Base-by-base conservation (phyloP, 2,888 invertebrate species). In the Lordiphosa andalusiaca region DNA sequence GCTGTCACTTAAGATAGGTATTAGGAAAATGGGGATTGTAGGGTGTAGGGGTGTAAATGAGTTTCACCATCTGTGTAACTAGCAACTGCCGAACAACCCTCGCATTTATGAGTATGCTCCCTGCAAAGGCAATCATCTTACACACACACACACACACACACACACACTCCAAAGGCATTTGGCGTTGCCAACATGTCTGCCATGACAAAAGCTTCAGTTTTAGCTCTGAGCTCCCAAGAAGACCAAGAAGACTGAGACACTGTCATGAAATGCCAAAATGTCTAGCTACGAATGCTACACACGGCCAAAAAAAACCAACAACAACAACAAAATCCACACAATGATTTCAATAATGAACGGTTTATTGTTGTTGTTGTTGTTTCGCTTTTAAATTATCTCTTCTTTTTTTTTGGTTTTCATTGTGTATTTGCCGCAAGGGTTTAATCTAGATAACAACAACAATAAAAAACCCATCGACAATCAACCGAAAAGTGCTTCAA, bases 341-440 rank as follows among this genome's bases (percentile, higher is more conserved):
- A 70, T 75, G 75, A 84, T 84, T 85, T 81, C 74, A 85, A 84
- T 84, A 85, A 84, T 85, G 72, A 84, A 81, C 82, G 74, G 66
- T 77, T 59, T 48, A 23, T 54, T 19, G 35, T 37, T 19, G 35
- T 37, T 19, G 35, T 37, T 54, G 49, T 50, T 57, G 44, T 47
- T 64, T 19, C 19, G 19, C 19, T 19, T 19, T 19, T 19, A 19
- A 19, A 19, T 19, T 19, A 19, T 19, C 19, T 19, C 3, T 4
- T 19, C 63, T 55, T n/a, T n/a, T 54, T 21, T 50, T 40, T 40
- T 40, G 42, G 40, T 67, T 37, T 51, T 41, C 55, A 58, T 53
- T 75, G 39, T 64, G 62, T 57, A 60, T 53, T 52, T 54, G 71
- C 71, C 84, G 52, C 73, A 69, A 73, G 81, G 84, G 64, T 71